Base-by-base conservation (phyloP, 92 coral and sea anemone genomes). In the Scolanthus callimorphus region DNA sequence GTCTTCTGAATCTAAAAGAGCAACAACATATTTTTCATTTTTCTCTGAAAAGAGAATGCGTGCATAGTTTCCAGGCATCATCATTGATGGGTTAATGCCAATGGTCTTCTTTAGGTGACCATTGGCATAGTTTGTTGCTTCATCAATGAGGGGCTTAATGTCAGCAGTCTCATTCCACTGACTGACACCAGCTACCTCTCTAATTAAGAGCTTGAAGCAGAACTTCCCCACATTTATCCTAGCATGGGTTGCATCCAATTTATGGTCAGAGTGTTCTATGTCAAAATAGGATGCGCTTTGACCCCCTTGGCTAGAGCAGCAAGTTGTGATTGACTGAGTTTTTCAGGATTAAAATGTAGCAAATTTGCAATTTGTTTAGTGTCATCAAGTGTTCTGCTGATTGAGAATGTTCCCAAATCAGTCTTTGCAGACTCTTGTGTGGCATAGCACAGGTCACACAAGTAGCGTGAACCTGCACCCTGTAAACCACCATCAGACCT, bases 41-140 rank as follows among this genome's bases (percentile, higher is more conserved):
- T 70, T 31, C 20, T 50, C 26, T 20, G 37, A 25, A 28, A 67
- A 67, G 28, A 70, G 25, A 70, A 59, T 49, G 48, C 68, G 58
- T 13, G 68, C 67, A 70, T 70, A 59, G 49, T 70, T 70, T 3
- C 77, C 77, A 27, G 77, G 69, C 68, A 59, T 45, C 77, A 70
- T 70, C 6, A 70, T 12, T 22, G 59, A 70, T 1, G 77, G 62
- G 27, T 70, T 58, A 20, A 70, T 70, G 20, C 52, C 61, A 59
- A 70, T 70, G 25, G 51, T 47, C 19, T 24, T 11, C 39, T 70
- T 70, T 9, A 49, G 43, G 15, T 71, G 78, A 4, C 3, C 11
- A 19, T 71, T 50, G 8, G 60, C 20, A 41, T 60, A 21, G 48
- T 51, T 52, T 25, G 78, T 48, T 50, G 78, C 70, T 29, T 71